Conservation (phyloP, 2,888 invertebrate species). For the Scaptomyza cyrtandrae region DNA sequence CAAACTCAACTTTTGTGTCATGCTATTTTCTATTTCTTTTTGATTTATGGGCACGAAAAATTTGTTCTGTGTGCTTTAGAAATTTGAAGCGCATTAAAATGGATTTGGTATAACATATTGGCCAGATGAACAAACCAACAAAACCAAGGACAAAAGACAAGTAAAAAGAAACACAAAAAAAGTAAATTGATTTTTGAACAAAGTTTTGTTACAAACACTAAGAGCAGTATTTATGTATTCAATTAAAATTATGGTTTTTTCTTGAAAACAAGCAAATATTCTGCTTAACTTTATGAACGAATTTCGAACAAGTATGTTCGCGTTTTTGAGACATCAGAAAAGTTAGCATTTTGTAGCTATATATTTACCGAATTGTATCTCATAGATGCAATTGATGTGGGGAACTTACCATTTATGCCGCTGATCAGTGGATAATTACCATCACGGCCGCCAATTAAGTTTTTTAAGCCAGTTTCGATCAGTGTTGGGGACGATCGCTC, state of each 20-base stretch:
- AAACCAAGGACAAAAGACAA: background rate
- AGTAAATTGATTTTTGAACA: background rate
- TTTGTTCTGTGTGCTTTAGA: constrained; percentile 16
- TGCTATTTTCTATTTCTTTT: constrained; percentile 25
- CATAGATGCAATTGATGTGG: background rate
- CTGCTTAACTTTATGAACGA: too few species aligned
- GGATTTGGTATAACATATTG: constrained; percentile 40
- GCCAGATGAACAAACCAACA: background rate
- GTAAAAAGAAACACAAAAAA: too few species aligned
- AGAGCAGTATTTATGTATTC: too few species aligned
- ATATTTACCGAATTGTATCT: background rate
- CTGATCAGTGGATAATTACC: constrained; percentile 91
- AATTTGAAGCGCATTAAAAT: constrained; percentile 41
- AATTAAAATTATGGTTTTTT: too few species aligned
- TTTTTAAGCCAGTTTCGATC: constrained; percentile 93
- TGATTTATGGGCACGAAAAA: constrained; percentile 48
- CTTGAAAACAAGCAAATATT: too few species aligned
- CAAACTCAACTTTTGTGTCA: constrained; percentile 27
- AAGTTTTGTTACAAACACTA: too few species aligned
- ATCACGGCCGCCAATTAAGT: constrained; percentile 91
- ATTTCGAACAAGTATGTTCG: too few species aligned
- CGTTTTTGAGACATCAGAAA: too few species aligned
- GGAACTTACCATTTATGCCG: constrained; percentile 88
- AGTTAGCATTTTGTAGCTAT: background rate
- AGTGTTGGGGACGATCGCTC: constrained; percentile 95